Conservation (phyloP, 2,113 vertebrate species). For the Ptilonorhynchus violaceus region DNA sequence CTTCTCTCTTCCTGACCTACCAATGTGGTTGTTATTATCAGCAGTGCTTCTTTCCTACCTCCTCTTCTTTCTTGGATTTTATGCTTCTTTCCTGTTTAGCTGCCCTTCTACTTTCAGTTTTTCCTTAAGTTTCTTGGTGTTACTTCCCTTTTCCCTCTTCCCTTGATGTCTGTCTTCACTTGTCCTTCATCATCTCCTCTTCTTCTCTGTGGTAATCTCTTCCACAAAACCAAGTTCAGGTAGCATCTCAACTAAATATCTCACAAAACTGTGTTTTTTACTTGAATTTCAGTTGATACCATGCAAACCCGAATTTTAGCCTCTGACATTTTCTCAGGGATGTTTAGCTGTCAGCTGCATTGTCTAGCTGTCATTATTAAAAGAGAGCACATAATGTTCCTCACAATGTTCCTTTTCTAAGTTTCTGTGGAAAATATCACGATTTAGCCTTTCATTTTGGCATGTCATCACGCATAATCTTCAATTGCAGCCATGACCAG, state of each 20-base stretch:
- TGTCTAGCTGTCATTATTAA: background rate
- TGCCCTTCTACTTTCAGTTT: background rate
- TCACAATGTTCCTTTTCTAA: background rate
- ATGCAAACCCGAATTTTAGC: background rate
- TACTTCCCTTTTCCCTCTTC: background rate
- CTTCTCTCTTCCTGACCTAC: background rate
- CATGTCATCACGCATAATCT: background rate
- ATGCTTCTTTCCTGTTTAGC: background rate
- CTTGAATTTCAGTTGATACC: background rate
- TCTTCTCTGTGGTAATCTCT: background rate
- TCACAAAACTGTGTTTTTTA: background rate
- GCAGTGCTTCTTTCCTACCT: background rate
- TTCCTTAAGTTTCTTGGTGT: background rate
- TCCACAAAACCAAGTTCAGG: background rate
- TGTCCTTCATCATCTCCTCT: background rate
- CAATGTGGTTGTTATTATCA: background rate
- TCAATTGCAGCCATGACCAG: background rate
- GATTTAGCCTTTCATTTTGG: background rate
- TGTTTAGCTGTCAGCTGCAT: background rate
- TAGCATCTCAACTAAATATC: background rate
- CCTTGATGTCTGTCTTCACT: background rate
- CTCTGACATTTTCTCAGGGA: background rate
- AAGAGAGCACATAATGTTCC: background rate
- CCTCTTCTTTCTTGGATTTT: background rate
- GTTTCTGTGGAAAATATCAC: background rate